A percentile compares a stretch with the other conserved stretches of the same genome.
These are phyloP conservation scores for Ophiodon elongatus DNA, from an alignment of 2,113 vertebrate species.

Conservation along the genomic window DNA sequence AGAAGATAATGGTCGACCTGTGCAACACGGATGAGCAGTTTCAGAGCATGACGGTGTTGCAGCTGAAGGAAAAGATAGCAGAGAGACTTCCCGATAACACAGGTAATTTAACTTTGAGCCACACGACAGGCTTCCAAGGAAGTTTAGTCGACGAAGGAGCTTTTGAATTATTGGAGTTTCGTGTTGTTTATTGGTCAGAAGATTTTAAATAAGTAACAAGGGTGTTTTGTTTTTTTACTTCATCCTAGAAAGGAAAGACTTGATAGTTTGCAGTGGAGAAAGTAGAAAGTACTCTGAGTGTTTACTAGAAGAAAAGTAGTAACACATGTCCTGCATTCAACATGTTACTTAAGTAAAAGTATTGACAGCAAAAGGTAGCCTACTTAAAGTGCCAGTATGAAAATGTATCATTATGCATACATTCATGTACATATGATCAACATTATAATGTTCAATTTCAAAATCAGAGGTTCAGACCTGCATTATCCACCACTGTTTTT, in stretches of 20 bases:
- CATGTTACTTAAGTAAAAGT: neutral
- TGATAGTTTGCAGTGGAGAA: neutral
- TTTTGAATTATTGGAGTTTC: neutral
- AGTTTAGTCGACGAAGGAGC: too few relatives aligned
- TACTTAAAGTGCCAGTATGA: neutral
- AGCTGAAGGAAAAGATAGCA: conserved; percentile 68
- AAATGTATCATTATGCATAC: neutral
- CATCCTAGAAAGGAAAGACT: neutral
- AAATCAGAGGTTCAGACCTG: too few relatives aligned
- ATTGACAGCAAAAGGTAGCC: neutral
- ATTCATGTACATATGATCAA: neutral
- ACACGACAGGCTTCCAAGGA: neutral
- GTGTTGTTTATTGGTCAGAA: neutral
- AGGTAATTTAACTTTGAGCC: conserved; percentile 7
- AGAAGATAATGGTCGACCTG: conserved; percentile 68
- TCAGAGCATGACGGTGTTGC: conserved; percentile 61
- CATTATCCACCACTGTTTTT: too few relatives aligned
- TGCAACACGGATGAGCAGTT: conserved; percentile 73
- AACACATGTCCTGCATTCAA: neutral
- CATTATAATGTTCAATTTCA: neutral
- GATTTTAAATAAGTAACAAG: too few relatives aligned
- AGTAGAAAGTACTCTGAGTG: neutral
- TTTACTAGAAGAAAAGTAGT: neutral
- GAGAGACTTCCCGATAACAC: conserved; percentile 16
- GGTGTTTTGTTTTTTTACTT: neutral